phyloP scores from a whole-genome alignment of 2,113 vertebrate genomes.

The Stegastes partitus region DNA sequence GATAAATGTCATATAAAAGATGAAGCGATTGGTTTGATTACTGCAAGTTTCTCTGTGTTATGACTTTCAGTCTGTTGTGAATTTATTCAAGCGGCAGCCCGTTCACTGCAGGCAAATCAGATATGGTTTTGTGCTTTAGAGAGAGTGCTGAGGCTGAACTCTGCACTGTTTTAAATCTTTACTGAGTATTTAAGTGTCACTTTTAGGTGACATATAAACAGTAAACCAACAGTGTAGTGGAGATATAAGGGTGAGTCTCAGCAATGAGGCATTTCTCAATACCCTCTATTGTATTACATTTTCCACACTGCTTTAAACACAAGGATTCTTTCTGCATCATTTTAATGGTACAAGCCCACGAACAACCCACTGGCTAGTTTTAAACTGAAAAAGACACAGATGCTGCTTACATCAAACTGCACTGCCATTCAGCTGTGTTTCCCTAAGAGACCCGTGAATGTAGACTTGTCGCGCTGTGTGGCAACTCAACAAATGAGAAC shows the following conservation, averaged over 20 bases:
- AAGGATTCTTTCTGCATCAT: slow-evolving; percentile 44
- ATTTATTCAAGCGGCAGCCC: slow-evolving; percentile 13
- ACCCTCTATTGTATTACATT: slow-evolving; percentile 22
- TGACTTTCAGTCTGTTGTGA: slow-evolving; percentile 1
- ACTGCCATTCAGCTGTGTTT: slow-evolving; percentile 34
- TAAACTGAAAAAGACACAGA: slow-evolving; percentile 56
- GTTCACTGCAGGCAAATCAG: neutral
- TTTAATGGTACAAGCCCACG: slow-evolving; percentile 35
- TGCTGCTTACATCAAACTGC: slow-evolving; percentile 48
- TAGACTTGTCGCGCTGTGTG: slow-evolving; percentile 46
- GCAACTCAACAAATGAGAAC: slow-evolving; percentile 68
- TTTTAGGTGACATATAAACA: neutral
- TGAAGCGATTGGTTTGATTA: neutral
- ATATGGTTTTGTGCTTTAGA: neutral
- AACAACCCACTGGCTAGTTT: slow-evolving; percentile 55
- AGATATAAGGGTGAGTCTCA: slow-evolving; percentile 5
- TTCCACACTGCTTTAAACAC: slow-evolving; percentile 53
- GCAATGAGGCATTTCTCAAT: slow-evolving; percentile 22
- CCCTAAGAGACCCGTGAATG: slow-evolving; percentile 47
- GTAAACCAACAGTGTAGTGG: neutral
- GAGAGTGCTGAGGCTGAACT: neutral
- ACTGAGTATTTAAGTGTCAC: neutral
- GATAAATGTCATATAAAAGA: slow-evolving; percentile 30
- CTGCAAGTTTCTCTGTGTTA: neutral
- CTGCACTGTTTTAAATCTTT: neutral